These are phyloP conservation scores for Hippocampus comes DNA, from an alignment of 2,113 vertebrate species.

Conservation along the genomic window DNA sequence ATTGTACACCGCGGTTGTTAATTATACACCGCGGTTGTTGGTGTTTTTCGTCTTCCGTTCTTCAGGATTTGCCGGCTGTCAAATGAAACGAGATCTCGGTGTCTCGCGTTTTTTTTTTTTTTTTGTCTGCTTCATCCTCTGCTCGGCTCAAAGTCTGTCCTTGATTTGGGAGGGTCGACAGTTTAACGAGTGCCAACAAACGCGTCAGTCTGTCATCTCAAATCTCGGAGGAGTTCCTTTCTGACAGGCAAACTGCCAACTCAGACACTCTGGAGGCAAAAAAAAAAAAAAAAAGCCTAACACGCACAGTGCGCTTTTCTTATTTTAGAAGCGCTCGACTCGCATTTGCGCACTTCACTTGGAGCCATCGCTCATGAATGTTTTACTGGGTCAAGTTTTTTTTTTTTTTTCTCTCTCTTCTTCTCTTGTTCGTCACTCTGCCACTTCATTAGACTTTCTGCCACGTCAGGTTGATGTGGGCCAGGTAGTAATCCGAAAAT, in stretches of 20 bases:
- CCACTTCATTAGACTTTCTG: constrained; percentile 15
- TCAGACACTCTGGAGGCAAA: constrained; percentile 14
- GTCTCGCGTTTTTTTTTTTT: not conserved
- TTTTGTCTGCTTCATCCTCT: not conserved
- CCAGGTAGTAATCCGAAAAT: no score
- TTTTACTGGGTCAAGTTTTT: constrained; percentile 58
- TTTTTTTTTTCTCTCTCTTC: constrained; percentile 7
- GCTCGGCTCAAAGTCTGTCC: constrained; percentile 19
- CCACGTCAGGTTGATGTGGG: constrained; percentile 2
- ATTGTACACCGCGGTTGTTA: no score
- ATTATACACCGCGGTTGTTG: no score
- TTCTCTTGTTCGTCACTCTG: constrained; percentile 1
- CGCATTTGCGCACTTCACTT: constrained; percentile 18
- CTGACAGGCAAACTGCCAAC: constrained; percentile 27
- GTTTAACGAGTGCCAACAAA: constrained; percentile 18
- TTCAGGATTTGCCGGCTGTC: not conserved
- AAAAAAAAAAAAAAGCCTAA: not conserved
- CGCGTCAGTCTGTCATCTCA: constrained; percentile 21
- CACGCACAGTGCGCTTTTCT: constrained; percentile 15
- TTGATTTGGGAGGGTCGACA: constrained; percentile 18
- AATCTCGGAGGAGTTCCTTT: constrained; percentile 34
- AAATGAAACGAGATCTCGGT: constrained; percentile 2
- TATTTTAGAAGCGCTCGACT: constrained; percentile 46
- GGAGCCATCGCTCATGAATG: constrained; percentile 55
- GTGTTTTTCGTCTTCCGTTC: constrained; percentile 1